phyloP scores from a whole-genome alignment of 2,797 vertebrate genomes.

The Acanthopagrus latus region DNA sequence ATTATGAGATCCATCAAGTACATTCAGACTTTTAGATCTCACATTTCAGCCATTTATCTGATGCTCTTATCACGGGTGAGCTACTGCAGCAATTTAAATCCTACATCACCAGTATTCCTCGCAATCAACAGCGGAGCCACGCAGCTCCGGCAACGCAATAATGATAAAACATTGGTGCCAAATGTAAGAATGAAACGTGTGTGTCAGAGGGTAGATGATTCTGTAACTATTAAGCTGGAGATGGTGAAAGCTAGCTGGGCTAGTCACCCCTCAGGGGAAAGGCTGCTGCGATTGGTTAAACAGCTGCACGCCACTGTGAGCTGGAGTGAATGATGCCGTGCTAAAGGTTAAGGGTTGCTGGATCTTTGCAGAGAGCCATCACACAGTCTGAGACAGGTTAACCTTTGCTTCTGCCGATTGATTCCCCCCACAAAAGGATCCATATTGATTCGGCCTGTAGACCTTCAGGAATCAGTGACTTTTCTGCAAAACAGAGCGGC shows the following conservation, averaged over 20 bases:
- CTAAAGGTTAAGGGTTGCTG: constrained; percentile 60
- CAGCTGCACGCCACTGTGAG: constrained; percentile 6
- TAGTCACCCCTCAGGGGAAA: neutral
- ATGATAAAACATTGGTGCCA: constrained; percentile 19
- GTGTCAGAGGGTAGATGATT: constrained; percentile 11
- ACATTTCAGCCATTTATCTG: constrained; percentile 47
- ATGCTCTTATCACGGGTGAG: constrained; percentile 25
- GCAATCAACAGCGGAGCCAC: constrained; percentile 18
- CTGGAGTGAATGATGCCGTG: constrained; percentile 35
- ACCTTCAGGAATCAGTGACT: constrained; percentile 36
- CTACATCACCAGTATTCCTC: constrained; percentile 22
- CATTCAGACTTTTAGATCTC: constrained; percentile 46
- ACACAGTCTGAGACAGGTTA: constrained; percentile 57
- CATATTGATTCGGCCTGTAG: constrained; percentile 57
- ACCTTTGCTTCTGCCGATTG: constrained; percentile 70
- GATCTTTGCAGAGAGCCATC: constrained; percentile 49
- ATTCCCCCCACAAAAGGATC: constrained; percentile 60
- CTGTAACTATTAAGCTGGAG: neutral
- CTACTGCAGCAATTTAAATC: constrained; percentile 29
- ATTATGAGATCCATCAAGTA: constrained; percentile 45
- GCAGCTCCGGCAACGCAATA: neutral
- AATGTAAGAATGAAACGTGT: neutral
- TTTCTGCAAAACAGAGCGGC: constrained; percentile 32
- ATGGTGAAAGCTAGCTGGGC: neutral
- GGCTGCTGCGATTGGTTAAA: constrained; percentile 27